Evolutionary conservation across 2,888 invertebrate species (phyloP), one percentile per base, ranked within the genome.

Genomic region (Pyrocoelia pectoralis): DNA sequence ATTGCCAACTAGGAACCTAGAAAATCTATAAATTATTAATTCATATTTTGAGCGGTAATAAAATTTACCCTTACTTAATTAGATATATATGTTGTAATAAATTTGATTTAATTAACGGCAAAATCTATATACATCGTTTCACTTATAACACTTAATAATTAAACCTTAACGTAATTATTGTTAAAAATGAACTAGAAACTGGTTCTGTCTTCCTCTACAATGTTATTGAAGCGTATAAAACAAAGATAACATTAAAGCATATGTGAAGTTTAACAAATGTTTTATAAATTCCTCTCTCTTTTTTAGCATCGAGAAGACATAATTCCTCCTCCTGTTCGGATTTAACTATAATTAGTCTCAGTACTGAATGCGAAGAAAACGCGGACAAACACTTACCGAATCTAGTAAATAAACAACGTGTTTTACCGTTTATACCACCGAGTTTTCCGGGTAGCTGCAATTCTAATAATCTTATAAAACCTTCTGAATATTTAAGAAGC

Each of bases 381-480:
- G 75, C 84, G 78, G 85, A 85, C 77, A 84, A 84, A 74, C 83
- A 84, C 74, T 76, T 72, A 13, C 78, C 75, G 18, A 89, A 90
- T 84, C 86, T 92, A 83, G 90, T 92, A 77, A 92, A 92, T 84
- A 93, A 91, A 82, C 94, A 94, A 81, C 87, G 93, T 79, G 93
- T 89, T 72, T 84, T 94, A 71, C 93, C 95, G 69, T 95, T 96
- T 84, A 90, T 96, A 77, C 95, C 95, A 65, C 95, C 96, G 61
- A 92, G 93, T 82, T 96, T 96, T 83, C 91, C 92, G 57, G 83
- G 84, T 61, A 76, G 79, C 17, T 84, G 85, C 68, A 87, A 89
- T 80, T 88, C 92, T 64, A 91, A 94, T 82, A 89, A 91, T 65
- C 87, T 96, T 71, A 94, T 96, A 79, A 95, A 95, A 78, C 96